phyloP scores from a whole-genome alignment of 2,888 invertebrate species.

The Meloe dianella region DNA sequence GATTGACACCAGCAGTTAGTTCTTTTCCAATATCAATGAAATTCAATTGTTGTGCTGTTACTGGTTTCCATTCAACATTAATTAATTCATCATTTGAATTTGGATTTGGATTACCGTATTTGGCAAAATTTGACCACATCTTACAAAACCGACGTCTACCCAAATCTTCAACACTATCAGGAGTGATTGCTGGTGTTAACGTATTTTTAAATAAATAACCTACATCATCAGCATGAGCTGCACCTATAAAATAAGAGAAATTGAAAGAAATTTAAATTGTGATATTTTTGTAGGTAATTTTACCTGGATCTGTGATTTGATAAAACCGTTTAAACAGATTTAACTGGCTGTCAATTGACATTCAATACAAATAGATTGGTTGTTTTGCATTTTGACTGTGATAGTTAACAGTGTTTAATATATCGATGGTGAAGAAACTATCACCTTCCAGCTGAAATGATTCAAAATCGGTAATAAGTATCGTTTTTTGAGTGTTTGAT shows the following conservation, averaged over 20 bases:
- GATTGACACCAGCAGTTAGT: constrained; percentile 36
- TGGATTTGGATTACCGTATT: constrained; percentile 39
- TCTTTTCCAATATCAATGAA: constrained; percentile 42
- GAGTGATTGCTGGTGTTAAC: constrained; percentile 31
- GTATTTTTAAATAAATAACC: constrained; percentile 42
- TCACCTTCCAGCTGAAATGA: constrained; percentile 50
- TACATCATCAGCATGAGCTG: constrained; percentile 41
- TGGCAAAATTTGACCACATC: constrained; percentile 50
- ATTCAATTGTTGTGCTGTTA: constrained; percentile 26
- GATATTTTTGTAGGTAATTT: constrained; percentile 23
- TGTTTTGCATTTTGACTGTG: constrained; percentile 32
- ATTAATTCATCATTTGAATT: constrained; percentile 28
- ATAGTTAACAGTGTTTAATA: constrained; percentile 35
- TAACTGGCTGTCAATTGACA: constrained; percentile 43
- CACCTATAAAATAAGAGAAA: constrained; percentile 36
- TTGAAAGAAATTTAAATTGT: constrained; percentile 29
- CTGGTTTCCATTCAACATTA: constrained; percentile 36
- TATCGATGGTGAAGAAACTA: constrained; percentile 46
- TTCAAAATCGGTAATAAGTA: too few species aligned
- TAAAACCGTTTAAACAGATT: constrained; percentile 45
- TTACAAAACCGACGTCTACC: constrained; percentile 40
- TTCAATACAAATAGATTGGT: constrained; percentile 47
- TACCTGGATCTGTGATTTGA: constrained; percentile 35
- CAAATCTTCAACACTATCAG: constrained; percentile 43
- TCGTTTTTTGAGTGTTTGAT: too few species aligned